These are phyloP conservation scores for Drosophila demipolita DNA, from an alignment of 2,888 invertebrate species.

Conservation along the genomic window DNA sequence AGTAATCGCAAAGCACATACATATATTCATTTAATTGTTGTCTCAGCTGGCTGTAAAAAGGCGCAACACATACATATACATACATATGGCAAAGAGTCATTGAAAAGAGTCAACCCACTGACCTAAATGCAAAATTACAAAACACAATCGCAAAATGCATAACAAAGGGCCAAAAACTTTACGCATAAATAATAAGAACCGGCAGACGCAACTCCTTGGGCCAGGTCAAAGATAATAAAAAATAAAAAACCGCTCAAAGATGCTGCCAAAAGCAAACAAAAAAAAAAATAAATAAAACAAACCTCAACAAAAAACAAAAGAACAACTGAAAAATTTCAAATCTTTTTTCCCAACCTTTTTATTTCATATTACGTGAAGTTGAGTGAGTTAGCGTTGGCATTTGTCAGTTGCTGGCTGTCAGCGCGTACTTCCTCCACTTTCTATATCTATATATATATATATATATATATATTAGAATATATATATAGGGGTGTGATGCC, in stretches of 20 bases:
- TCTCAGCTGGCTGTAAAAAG: background rate
- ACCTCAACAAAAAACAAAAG: slow-evolving; percentile 38
- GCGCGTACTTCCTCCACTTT: slow-evolving; percentile 57
- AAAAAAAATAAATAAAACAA: slow-evolving; percentile 20
- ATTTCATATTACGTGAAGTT: slow-evolving; percentile 66
- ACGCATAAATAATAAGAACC: slow-evolving; percentile 61
- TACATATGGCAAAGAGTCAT: slow-evolving; percentile 7
- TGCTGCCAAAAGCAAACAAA: slow-evolving; percentile 43
- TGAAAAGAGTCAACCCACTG: slow-evolving; percentile 35
- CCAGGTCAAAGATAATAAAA: slow-evolving; percentile 74
- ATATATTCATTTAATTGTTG: slow-evolving; percentile 21
- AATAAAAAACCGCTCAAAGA: slow-evolving; percentile 73
- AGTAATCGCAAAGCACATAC: background rate
- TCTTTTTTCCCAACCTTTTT: slow-evolving; percentile 44
- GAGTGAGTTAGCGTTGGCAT: slow-evolving; percentile 79
- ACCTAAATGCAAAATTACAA: slow-evolving; percentile 40
- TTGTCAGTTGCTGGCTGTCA: slow-evolving; percentile 76
- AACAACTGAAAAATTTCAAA: slow-evolving; percentile 48
- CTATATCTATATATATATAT: slow-evolving; percentile 14
- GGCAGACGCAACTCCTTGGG: slow-evolving; percentile 31
- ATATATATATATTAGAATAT: background rate
- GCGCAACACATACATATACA: background rate
- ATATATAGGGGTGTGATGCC: slow-evolving; percentile 12
- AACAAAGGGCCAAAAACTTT: slow-evolving; percentile 49
- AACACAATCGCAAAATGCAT: slow-evolving; percentile 32